Percentiles rank a stretch among this genome's conserved stretches.
Conservation (phyloP, 2,888 invertebrate species). For the Siphlonurus alternatus region DNA sequence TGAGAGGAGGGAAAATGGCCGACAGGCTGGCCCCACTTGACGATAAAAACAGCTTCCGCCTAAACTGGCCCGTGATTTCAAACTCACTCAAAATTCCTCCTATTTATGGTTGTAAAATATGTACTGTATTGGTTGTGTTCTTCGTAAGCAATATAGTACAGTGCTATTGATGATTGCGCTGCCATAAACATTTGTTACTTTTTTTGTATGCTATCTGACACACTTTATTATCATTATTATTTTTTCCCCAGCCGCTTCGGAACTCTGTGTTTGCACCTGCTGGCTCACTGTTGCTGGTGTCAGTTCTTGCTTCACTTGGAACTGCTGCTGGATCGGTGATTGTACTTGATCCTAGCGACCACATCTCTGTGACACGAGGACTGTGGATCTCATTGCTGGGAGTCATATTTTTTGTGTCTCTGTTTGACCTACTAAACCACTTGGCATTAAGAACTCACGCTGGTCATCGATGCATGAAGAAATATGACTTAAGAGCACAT, state of each 20-base stretch:
- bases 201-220: too few species aligned
- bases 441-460: constrained; percentile 38
- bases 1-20: too few species aligned
- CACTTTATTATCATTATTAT: too few species aligned
- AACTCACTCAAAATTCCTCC: too few species aligned
- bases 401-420: constrained; percentile 46
- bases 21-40: too few species aligned
- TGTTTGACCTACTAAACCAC: constrained; percentile 46
- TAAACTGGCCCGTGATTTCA: too few species aligned
- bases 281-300: constrained; percentile 23
- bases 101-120: too few species aligned
- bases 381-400: constrained; percentile 42
- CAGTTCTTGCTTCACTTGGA: constrained; percentile 27
- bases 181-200: too few species aligned
- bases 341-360: constrained; percentile 32
- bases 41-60: too few species aligned
- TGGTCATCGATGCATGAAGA: constrained; percentile 40
- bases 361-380: constrained; percentile 40
- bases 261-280: constrained; percentile 10
- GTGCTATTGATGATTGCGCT: too few species aligned
- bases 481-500: constrained; percentile 44
- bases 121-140: too few species aligned
- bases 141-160: too few species aligned
- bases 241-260: background rate
- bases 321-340: constrained; percentile 29